Percentiles rank a stretch among this genome's conserved stretches.
phyloP scores from a whole-genome alignment of 1,140 invertebrate genomes.

The Drusus annulatus region DNA sequence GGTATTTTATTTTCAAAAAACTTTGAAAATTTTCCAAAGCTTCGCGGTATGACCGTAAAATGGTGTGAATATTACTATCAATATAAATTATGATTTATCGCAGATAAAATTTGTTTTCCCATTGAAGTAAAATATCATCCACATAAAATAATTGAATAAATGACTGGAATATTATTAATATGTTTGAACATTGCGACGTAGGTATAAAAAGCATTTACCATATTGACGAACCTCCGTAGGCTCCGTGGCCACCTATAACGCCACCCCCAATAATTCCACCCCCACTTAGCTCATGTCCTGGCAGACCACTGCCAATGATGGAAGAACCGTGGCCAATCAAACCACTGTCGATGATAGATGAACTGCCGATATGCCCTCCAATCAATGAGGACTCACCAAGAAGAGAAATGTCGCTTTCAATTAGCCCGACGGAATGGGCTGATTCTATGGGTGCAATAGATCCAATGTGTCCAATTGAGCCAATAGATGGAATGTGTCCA shows the following conservation, averaged over 20 bases:
- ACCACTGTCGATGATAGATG: neutral
- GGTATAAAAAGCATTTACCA: neutral
- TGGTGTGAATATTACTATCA: too few relatives aligned
- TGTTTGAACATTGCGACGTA: neutral
- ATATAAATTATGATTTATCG: too few relatives aligned
- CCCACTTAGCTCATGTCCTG: too few relatives aligned
- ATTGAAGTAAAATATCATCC: too few relatives aligned
- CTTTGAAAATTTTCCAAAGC: too few relatives aligned
- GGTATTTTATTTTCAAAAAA: too few relatives aligned
- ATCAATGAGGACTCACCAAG: neutral
- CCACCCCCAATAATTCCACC: too few relatives aligned
- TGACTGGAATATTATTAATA: neutral
- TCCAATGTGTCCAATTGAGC: neutral
- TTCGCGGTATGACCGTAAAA: too few relatives aligned
- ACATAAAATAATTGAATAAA: neutral
- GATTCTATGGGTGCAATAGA: neutral
- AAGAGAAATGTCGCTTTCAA: neutral
- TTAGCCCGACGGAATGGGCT: neutral
- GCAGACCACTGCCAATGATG: too few relatives aligned
- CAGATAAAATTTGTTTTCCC: too few relatives aligned
- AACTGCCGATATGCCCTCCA: neutral
- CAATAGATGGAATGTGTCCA: neutral
- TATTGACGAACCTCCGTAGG: neutral
- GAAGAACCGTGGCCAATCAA: neutral
- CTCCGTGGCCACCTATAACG: too few relatives aligned